Base-by-base conservation (phyloP, 2,888 invertebrate species). In the Sinhomidia bicolor region DNA sequence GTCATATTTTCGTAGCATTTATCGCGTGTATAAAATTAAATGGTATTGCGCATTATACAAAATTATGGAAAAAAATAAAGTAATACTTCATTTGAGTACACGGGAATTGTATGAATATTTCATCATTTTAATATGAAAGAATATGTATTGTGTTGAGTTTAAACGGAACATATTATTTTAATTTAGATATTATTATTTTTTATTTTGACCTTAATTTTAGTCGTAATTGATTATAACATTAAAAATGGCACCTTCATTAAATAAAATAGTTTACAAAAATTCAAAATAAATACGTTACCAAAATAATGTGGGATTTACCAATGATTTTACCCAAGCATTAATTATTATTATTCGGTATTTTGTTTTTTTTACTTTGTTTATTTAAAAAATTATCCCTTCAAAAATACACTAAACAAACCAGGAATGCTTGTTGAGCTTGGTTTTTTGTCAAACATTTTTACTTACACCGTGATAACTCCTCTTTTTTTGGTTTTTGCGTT, bases 11-110 rank as follows among this genome's bases (percentile, higher is more conserved):
- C n/a, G n/a, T 4, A 78, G 78, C 78, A 54, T 78, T 78, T 78
- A 80, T 62, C 62, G 80, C 80, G 80, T 80, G 80, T 44, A 62
- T 80, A 44, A 80, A 80, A 36, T 80, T 36, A 80, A 60, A 71
- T 23, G 41, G 12, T 36, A 41, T 62, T 29, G 10, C 17, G 20
- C 3, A 71, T 71, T 41, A 44, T 20, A 20, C 12, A 23, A 23
- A 17, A 14, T 14, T 5, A 20, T 29, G 7, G 29, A 62, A 62
- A 62, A 5, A 60, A 14, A 12, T 60, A 14, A 23, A 14, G 23
- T 60, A 14, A 7, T n/a, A 65, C n/a, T n/a, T 65, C 36, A 68
- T 68, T 68, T 36, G 47, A 4, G 9, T 36, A 36, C n/a, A n/a
- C n/a, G n/a, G n/a, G n/a, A 36, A 36, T 29, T 62, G 10, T 54